phyloP scores from a whole-genome alignment of 2,113 vertebrate species.

The Clupea harengus region DNA sequence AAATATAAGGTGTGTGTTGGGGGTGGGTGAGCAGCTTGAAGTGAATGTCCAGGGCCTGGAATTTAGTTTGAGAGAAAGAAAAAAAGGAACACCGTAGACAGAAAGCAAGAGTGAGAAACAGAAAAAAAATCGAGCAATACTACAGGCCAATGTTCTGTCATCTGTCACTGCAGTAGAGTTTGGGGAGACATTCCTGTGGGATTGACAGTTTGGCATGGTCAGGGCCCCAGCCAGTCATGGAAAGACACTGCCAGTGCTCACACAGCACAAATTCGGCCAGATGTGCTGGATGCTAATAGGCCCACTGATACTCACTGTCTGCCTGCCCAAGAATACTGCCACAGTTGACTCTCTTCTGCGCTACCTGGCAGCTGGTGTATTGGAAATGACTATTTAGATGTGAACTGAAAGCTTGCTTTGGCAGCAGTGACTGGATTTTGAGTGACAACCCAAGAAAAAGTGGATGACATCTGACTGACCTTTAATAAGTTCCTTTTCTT shows the following conservation, averaged over 20 bases:
- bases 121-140: slow-evolving; percentile 24
- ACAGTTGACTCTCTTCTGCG: slow-evolving; percentile 27
- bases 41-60: neutral
- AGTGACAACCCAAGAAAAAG: slow-evolving; percentile 39
- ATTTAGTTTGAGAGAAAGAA: slow-evolving; percentile 16
- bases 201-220: slow-evolving; percentile 53
- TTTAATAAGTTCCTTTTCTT: neutral
- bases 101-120: slow-evolving; percentile 39
- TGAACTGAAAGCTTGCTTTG: slow-evolving; percentile 33
- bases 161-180: slow-evolving; percentile 45
- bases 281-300: slow-evolving; percentile 41
- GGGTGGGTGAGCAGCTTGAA: neutral
- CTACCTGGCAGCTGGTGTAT: neutral
- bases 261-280: slow-evolving; percentile 49
- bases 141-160: slow-evolving; percentile 55
- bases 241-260: slow-evolving; percentile 48
- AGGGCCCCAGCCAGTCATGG: slow-evolving; percentile 46
- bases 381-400: slow-evolving; percentile 25
- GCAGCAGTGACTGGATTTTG: slow-evolving; percentile 27
- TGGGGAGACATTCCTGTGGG: slow-evolving; percentile 54
- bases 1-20: neutral
- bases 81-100: slow-evolving; percentile 31
- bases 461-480: slow-evolving; percentile 24
- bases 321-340: slow-evolving; percentile 15
- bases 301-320: slow-evolving; percentile 21